Evolutionary conservation across 2,888 invertebrate genomes (phyloP), one percentile per base, ranked within the genome.

Genomic region (Vandiemenella viatica): DNA sequence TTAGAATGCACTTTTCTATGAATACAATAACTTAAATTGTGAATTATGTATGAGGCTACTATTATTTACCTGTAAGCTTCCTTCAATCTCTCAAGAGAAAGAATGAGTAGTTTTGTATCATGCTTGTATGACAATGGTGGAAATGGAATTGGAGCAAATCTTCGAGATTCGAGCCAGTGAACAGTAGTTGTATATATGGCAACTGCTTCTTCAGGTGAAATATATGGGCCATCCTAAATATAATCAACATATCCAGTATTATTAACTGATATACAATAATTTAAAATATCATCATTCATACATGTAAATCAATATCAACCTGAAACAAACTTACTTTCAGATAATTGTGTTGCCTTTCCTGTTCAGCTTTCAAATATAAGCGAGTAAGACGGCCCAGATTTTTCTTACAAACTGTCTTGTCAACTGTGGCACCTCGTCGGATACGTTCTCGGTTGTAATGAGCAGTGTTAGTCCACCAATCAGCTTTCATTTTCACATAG

Each of bases 391-490:
- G 77, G 1, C 98, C 98, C 56, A 99, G 76, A 71, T 99, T 99
- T 73, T 99, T 99, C 71, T 99, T 99, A 67, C 98, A 99, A 0
- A 99, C 98, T 0, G 98, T 99, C 68, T 99, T 99, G 66, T 99
- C 98, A 15, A 98, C 98, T 0, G 98, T 99, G 45, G 98, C 98
- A n/a, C 98, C 98, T 58, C 98, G 80, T 3, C 98, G 80, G 57
- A 99, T 98, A 60, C 98, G 77, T 68, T 99, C 98, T 38, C 98
- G 78, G 70, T 99, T 99, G 69, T 99, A 99, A 67, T 99, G 98
- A 1, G 98, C 97, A 0, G 98, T 98, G 67, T 98, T 99, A 0
- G 98, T 99, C 98, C 98, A 99, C 98, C 98, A 99, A 67, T 99
- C 98, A 0, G 98, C 98, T 66, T 99, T 99, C 84, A 98, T 97